A percentile compares a stretch with the other conserved stretches of the same genome.
These are phyloP conservation scores for Drosophila buzzatii DNA, from an alignment of 2,888 invertebrate species.

Conservation along the genomic window DNA sequence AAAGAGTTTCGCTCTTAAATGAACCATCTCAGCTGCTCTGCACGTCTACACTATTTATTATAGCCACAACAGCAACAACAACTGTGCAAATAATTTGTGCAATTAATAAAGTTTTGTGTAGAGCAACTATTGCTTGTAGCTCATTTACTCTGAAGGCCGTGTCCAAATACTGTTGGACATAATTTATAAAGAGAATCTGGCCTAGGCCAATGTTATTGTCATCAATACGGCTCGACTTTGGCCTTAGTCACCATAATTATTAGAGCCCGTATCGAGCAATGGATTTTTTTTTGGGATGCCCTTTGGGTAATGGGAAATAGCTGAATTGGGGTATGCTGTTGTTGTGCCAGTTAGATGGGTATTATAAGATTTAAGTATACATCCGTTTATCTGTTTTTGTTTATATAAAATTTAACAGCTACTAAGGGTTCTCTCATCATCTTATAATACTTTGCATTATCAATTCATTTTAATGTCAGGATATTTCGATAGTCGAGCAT, in stretches of 20 bases:
- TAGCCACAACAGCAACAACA: constrained; percentile 20
- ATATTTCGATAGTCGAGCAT: background rate
- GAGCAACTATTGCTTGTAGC: constrained; percentile 55
- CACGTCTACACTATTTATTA: constrained; percentile 37
- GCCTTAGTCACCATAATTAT: constrained; percentile 46
- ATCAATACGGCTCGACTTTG: constrained; percentile 40
- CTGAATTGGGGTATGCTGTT: background rate
- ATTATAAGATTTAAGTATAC: background rate
- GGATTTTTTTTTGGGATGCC: constrained; percentile 5
- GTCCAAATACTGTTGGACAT: constrained; percentile 39
- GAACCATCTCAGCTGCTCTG: constrained; percentile 30
- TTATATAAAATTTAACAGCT: too few relatives aligned
- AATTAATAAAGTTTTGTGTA: constrained; percentile 70
- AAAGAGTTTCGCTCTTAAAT: constrained; percentile 44
- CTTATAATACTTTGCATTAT: too few relatives aligned
- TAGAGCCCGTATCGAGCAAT: constrained; percentile 18
- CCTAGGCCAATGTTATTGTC: constrained; percentile 53
- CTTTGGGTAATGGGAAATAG: background rate
- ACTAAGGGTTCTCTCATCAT: too few relatives aligned
- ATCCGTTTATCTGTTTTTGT: background rate
- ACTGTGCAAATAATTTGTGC: constrained; percentile 62
- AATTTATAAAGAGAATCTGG: constrained; percentile 35
- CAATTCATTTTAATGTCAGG: background rate
- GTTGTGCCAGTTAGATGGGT: too few relatives aligned
- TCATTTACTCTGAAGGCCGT: constrained; percentile 64